These are phyloP conservation scores for Cygnus olor DNA, from an alignment of 2,797 vertebrate species.

Conservation along the genomic window DNA sequence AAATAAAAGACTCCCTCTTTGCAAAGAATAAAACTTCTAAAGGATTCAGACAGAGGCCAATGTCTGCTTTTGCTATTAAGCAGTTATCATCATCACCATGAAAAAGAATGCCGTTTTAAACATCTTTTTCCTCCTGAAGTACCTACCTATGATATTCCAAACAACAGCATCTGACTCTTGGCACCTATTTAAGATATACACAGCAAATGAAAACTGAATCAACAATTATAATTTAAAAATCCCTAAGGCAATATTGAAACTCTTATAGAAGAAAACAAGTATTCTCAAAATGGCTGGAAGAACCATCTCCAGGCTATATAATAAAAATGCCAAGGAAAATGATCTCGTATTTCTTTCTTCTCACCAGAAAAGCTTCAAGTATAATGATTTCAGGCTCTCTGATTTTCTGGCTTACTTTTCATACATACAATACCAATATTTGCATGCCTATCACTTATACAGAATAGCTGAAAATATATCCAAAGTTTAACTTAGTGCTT, in stretches of 20 bases:
- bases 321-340: not conserved
- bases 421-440: not conserved
- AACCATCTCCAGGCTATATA: not conserved
- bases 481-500: not conserved
- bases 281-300: slow-evolving; percentile 15
- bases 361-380: slow-evolving; percentile 7
- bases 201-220: slow-evolving; percentile 44
- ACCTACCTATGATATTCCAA: slow-evolving; percentile 8
- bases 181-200: slow-evolving; percentile 7
- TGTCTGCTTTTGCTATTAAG: not conserved
- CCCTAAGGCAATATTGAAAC: not conserved
- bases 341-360: not conserved
- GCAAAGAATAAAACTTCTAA: not conserved
- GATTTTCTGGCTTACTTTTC: slow-evolving; percentile 10
- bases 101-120: slow-evolving; percentile 23
- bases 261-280: slow-evolving; percentile 10
- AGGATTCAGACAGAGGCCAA: not conserved
- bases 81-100: slow-evolving; percentile 17
- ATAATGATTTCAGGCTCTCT: not conserved
- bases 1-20: not conserved
- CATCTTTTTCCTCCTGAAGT: not conserved
- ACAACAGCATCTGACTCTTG: not conserved
- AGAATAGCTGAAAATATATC: not conserved
- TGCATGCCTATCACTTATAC: not conserved
- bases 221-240: slow-evolving; percentile 27